Evolutionary conservation across 2,113 vertebrate species (phyloP).

Genomic region (Megaceryle maxima): DNA sequence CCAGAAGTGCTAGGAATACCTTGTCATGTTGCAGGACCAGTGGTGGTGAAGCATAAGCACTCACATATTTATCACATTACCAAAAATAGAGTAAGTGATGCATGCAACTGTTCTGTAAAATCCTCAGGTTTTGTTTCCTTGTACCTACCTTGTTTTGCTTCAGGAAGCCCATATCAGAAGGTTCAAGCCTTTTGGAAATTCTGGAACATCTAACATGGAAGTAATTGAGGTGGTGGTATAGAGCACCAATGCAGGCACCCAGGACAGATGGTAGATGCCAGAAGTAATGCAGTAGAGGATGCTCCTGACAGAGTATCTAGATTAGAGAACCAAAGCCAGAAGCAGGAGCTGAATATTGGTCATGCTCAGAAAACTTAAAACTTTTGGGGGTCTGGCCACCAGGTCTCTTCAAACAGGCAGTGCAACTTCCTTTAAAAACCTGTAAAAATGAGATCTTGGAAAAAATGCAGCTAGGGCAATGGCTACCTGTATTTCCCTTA

Average conservation of each 20-base stretch:
- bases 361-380: not conserved
- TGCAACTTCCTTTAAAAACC: not conserved
- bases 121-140: not conserved
- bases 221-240: not conserved
- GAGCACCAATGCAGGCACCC: not conserved
- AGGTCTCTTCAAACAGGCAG: not conserved
- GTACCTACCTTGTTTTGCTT: not conserved
- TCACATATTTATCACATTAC: not conserved
- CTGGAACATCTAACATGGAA: not conserved
- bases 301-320: not conserved
- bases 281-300: not conserved
- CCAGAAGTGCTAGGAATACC: not conserved
- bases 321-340: not conserved
- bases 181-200: not conserved
- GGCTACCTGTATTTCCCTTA: not conserved
- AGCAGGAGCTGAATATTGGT: not conserved
- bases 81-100: not conserved
- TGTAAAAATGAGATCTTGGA: not conserved
- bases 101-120: not conserved
- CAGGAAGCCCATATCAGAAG: not conserved
- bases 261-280: not conserved
- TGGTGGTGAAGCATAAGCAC: not conserved
- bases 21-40: not conserved
- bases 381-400: not conserved
- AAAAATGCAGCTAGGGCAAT: not conserved